Evolutionary conservation across 2,888 invertebrate genomes (phyloP).

Genomic region (Andrena camellia): DNA sequence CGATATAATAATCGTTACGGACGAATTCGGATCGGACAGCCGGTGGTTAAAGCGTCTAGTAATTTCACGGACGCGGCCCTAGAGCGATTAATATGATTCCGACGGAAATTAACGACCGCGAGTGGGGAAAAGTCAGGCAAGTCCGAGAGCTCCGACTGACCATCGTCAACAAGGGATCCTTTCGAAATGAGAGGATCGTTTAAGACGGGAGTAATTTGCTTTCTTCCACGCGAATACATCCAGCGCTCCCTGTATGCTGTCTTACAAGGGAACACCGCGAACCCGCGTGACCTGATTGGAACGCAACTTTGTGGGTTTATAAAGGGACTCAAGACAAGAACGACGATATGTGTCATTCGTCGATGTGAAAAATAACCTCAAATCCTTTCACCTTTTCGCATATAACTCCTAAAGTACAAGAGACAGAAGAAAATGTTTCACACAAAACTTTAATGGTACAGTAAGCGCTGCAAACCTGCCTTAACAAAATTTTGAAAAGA

Average conservation of each 20-base stretch:
- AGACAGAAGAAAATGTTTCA: too few species aligned
- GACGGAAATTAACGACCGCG: slow-evolving; percentile 73
- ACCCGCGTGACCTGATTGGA: too few species aligned
- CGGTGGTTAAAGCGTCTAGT: slow-evolving; percentile 78
- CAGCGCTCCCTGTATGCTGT: not conserved
- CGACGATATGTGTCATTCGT: too few species aligned
- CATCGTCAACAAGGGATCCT: slow-evolving; percentile 35
- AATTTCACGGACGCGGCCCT: slow-evolving; percentile 76
- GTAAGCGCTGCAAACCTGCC: too few species aligned
- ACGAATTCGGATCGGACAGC: slow-evolving; percentile 77
- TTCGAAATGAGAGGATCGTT: slow-evolving; percentile 36
- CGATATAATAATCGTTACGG: slow-evolving; percentile 80
- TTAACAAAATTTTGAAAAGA: too few species aligned
- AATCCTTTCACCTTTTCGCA: too few species aligned
- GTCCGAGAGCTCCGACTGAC: slow-evolving; percentile 19
- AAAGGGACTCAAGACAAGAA: too few species aligned
- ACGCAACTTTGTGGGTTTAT: too few species aligned
- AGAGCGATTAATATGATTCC: slow-evolving; percentile 78
- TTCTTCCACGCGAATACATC: slow-evolving; percentile 1
- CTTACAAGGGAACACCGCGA: too few species aligned
- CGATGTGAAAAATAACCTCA: too few species aligned
- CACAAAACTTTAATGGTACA: too few species aligned
- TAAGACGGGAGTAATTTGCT: slow-evolving; percentile 12
- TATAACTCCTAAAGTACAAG: too few species aligned
- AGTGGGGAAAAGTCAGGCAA: slow-evolving; percentile 60